Evolutionary conservation across 2,113 vertebrate species (phyloP).

Genomic region (Anoura caudifer): DNA sequence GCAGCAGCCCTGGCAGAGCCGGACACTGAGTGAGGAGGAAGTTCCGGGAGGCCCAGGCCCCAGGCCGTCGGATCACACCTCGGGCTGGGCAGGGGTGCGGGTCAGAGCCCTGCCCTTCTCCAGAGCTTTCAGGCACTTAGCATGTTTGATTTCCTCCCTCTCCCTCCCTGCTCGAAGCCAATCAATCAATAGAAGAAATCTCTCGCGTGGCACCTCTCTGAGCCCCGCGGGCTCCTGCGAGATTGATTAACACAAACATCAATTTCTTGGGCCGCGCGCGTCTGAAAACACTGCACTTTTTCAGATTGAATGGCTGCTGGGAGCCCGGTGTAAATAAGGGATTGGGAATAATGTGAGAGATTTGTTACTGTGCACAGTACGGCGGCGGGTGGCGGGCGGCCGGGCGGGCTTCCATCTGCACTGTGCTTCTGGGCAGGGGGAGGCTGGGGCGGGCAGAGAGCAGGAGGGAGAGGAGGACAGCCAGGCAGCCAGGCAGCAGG

Average conservation of each 20-base stretch:
- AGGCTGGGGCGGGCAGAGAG: fast-evolving
- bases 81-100: neutral
- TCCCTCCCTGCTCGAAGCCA: neutral
- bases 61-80: neutral
- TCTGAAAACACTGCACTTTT: conserved; percentile 37
- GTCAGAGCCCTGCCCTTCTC: neutral
- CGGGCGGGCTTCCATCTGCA: fast-evolving
- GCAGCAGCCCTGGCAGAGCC: neutral
- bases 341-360: neutral
- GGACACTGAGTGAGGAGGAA: neutral
- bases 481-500: fast-evolving
- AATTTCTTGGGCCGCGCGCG: conserved; percentile 51
- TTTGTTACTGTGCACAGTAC: neutral
- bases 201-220: neutral
- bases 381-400: neutral
- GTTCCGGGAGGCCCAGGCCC: neutral
- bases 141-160: neutral
- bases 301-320: conserved; percentile 62
- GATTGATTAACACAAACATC: conserved; percentile 72
- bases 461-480: too few relatives aligned
- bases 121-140: neutral
- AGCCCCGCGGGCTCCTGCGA: conserved; percentile 51
- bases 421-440: neutral
- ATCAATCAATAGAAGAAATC: conserved; percentile 75
- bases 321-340: conserved; percentile 20